phyloP scores from a whole-genome alignment of 2,113 vertebrate genomes.

The Suricata suricatta region DNA sequence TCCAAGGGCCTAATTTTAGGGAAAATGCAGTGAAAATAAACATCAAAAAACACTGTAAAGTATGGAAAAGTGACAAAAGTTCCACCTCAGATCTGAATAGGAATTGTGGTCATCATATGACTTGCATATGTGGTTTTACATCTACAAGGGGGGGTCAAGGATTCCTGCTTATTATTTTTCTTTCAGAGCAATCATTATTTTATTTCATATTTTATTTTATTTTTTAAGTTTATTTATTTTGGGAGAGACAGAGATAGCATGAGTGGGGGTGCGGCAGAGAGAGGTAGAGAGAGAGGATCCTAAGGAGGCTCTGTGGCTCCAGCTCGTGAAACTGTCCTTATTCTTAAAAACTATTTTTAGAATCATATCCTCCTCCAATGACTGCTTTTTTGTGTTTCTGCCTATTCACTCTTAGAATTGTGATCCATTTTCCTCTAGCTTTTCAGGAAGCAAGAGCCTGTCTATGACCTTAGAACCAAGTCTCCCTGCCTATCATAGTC shows the following conservation, averaged over 20 bases:
- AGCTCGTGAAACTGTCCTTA: background rate
- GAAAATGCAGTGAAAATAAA: background rate
- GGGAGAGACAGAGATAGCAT: too few species aligned
- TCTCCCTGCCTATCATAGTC: background rate
- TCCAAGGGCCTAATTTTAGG: background rate
- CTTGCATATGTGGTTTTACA: background rate
- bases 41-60: background rate
- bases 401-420: background rate
- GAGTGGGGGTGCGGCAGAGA: too few species aligned
- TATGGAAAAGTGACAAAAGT: background rate
- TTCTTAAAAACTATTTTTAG: background rate
- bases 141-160: background rate
- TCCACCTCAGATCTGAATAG: background rate
- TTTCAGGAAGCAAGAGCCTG: background rate
- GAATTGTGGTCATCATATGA: background rate
- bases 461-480: background rate
- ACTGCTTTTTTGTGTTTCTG: background rate
- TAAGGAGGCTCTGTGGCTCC: too few species aligned
- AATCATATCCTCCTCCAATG: background rate
- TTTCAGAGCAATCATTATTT: slow-evolving; percentile 1
- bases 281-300: too few species aligned
- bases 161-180: background rate
- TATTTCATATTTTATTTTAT: too few species aligned
- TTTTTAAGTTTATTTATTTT: too few species aligned
- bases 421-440: background rate